phyloP scores from a whole-genome alignment of 2,797 vertebrate genomes.

The Brachyrhaphis roseni region DNA sequence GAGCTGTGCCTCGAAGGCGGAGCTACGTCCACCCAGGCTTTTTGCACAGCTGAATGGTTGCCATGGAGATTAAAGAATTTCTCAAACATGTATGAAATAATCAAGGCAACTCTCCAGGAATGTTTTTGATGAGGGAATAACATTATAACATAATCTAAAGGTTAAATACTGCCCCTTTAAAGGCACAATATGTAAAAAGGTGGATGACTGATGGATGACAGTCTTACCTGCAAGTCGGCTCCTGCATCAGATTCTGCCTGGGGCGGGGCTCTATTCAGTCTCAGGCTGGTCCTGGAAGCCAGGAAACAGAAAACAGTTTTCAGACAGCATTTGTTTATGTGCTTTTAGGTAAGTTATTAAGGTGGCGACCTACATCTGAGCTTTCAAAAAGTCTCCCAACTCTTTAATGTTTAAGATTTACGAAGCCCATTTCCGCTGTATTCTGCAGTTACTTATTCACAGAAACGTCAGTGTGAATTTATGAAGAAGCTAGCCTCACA shows the following conservation, averaged over 20 bases:
- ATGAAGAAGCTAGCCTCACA: slow-evolving; percentile 43
- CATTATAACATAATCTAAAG: too few species aligned
- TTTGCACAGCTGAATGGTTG: too few species aligned
- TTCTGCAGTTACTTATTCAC: slow-evolving; percentile 50
- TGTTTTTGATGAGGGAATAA: too few species aligned
- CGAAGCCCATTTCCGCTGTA: slow-evolving; percentile 50
- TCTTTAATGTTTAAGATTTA: slow-evolving; percentile 48
- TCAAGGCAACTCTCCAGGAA: too few species aligned
- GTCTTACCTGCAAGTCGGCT: background rate
- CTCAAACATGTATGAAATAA: too few species aligned
- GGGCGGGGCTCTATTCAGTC: too few species aligned
- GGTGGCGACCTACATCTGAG: slow-evolving; percentile 3
- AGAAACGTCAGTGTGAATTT: slow-evolving; percentile 54
- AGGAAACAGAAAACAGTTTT: background rate
- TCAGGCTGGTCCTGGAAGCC: background rate
- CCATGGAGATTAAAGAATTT: too few species aligned
- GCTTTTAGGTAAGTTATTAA: slow-evolving; percentile 5
- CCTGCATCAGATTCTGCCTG: background rate
- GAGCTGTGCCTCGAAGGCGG: too few species aligned
- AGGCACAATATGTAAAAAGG: background rate
- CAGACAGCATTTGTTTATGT: background rate
- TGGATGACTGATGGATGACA: background rate
- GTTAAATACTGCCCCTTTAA: background rate
- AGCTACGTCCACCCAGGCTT: too few species aligned
- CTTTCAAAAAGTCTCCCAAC: slow-evolving; percentile 24